Base-by-base conservation (phyloP, 2,888 invertebrate species). In the Tachina fera region DNA sequence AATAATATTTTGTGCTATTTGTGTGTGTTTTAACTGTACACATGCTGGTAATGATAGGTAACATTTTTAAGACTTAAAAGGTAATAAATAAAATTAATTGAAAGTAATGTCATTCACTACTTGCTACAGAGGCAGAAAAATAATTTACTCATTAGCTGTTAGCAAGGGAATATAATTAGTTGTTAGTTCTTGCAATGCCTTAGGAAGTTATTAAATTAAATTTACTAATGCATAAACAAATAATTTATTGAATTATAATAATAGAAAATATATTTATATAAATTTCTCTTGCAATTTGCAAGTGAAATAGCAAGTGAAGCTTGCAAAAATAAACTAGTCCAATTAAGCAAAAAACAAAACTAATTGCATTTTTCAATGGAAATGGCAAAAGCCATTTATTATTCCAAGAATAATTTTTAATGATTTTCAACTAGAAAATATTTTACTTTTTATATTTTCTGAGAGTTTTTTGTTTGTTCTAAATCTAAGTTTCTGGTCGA, bases 71-170 rank as follows among this genome's bases (percentile, higher is more conserved):
- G 13, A 43, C 53, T 43, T 56, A 58, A 71, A 71, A 71, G 45
- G 41, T 71, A 45, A 45, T 58, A 58, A 58, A 58, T 70, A 70
- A 22, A 45, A 70, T 70, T 45, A 45, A 45, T 19, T 65, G 47
- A 45, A 41, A 70, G 41, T 43, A 22, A 53, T 31, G 31, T 31
- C 31, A 31, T 19, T 43, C 19, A 19, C 19, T 31, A 56, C n/a
- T 31, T 58, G 45, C 58, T 71, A 22, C 45, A 58, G 22, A 9
- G 22, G 3, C 56, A 22, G 19, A 45, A 65, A 22, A 45, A 63
- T 43, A 63, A 31, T 6, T 63, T 45, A 9, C 11, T 22, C 19
- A 65, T 65, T 63, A 43, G 19, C 11, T 63, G 43, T 9, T 19
- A 43, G 43, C 5, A 63, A 16, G 61, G 8, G 14, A 45, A 13